Conservation (phyloP, 2,888 invertebrate genomes). For the Amphiduros pacificus region DNA sequence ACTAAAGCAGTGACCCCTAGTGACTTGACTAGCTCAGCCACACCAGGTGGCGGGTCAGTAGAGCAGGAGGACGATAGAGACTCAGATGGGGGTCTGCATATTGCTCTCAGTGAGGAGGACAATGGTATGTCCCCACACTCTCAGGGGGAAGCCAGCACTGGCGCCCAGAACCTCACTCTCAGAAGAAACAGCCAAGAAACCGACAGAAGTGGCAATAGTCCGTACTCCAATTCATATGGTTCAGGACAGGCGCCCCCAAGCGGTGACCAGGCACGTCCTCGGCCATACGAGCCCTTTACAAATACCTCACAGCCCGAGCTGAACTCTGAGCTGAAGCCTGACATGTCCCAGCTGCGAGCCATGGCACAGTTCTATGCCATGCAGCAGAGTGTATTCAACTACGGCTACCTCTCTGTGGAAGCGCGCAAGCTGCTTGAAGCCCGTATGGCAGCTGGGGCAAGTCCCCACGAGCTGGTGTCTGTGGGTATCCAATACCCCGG, state of each 20-base stretch:
- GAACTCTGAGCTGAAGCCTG: conserved; percentile 1
- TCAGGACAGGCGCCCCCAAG: neutral
- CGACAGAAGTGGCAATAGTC: neutral
- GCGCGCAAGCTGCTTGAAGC: neutral
- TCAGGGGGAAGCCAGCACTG: too few relatives aligned
- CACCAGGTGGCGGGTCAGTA: neutral
- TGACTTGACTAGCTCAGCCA: neutral
- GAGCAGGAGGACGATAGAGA: neutral
- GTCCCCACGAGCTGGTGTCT: neutral
- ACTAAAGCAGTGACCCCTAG: neutral
- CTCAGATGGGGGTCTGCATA: neutral
- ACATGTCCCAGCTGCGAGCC: neutral
- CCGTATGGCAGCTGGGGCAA: neutral
- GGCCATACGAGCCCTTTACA: neutral
- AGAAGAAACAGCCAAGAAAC: neutral
- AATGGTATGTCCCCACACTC: neutral
- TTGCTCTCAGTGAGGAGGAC: neutral
- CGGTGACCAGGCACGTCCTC: neutral
- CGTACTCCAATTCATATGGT: neutral
- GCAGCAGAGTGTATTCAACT: conserved; percentile 2
- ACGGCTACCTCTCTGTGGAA: neutral
- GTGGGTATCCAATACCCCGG: neutral
- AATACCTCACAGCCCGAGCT: too few relatives aligned
- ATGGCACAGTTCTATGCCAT: conserved; percentile 2
- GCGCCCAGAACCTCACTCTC: neutral